Base-by-base conservation (phyloP, 2,113 vertebrate species). In the Cinclus cinclus region DNA sequence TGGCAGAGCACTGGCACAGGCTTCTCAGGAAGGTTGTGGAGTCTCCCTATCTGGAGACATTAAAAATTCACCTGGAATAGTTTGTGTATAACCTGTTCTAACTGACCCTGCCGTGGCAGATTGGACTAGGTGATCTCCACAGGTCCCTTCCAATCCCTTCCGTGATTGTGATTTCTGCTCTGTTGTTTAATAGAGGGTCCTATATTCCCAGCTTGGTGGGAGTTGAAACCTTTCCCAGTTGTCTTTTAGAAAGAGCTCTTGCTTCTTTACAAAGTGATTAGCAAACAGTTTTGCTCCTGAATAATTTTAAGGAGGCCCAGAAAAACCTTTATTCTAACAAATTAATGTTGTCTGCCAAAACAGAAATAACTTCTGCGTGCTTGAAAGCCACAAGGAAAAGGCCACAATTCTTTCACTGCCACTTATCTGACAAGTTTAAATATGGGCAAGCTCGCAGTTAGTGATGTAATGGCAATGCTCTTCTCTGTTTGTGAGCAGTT, bases 301-400 rank as follows among this genome's bases (percentile, higher is more conserved):
- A 73, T 95, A 82, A 91, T 83, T 87, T 92, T 93, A 46, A 91
- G 47, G 39, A 95, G 81, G 27, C 25, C 46, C n/a, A 55, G 64
- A 81, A 83, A 89, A 90, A 46, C 35, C 15, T 82, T 75, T 75
- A 23, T 9, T 16, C 47, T 59, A 71, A 63, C 59, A 96, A 80
- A 49, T 16, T 53, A 78, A 81, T 0, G 0, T 31, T 82, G 8
- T 92, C 52, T 90, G 92, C 35, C 62, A 91, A 86, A 93, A 24
- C 56, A 80, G 56, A 77, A 94, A 49, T 37, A 35, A 42, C 60
- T 92, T 53, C 75, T 76, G 22, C 1, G 1, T 58, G 16, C 92
- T 68, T 89, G 64, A 84, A 83, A 95, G 35, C 35, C 53, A 63
- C 9, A 27, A 94, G 73, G 56, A 92, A 82, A 79, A 46, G 22